Evolutionary conservation across 2,888 invertebrate genomes (phyloP), one percentile per base, ranked within the genome.

Genomic region (Tubiluchus corallicola): DNA sequence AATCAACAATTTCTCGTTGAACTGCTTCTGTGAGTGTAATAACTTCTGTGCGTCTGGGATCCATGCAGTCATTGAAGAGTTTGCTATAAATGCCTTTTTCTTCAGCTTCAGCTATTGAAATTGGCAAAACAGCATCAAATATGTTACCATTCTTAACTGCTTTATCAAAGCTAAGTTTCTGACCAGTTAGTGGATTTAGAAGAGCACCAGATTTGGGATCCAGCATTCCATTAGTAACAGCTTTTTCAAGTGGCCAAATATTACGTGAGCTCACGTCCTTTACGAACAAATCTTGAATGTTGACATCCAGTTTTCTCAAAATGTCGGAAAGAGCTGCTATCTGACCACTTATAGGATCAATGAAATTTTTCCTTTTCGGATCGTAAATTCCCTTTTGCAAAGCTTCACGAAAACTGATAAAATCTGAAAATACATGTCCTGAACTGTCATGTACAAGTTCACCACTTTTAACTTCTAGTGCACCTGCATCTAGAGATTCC

Each of bases 381-480:
- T 82, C 77, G 57, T 80, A 81, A 37, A 87, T 71, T 19, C 80
- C 79, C 59, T 82, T 84, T 40, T 76, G 73, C 37, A 85, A 70
- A 1, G 83, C 81, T 65, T 84, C 84, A n/a, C n/a, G n/a, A n/a
- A n/a, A n/a, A n/a, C n/a, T n/a, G n/a, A n/a, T n/a, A n/a, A n/a
- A n/a, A n/a, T n/a, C n/a, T n/a, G n/a, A n/a, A n/a, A n/a, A n/a
- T n/a, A n/a, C n/a, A n/a, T n/a, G n/a, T n/a, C n/a, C n/a, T n/a
- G n/a, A n/a, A n/a, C n/a, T n/a, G n/a, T n/a, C n/a, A n/a, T n/a
- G n/a, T n/a, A n/a, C n/a, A n/a, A n/a, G n/a, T n/a, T n/a, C n/a
- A n/a, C n/a, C n/a, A n/a, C n/a, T n/a, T n/a, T n/a, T n/a, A n/a
- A n/a, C n/a, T n/a, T n/a, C n/a, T n/a, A n/a, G n/a, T n/a, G n/a